Conservation (phyloP, 2,888 invertebrate genomes). For the Cynaeus angustus region DNA sequence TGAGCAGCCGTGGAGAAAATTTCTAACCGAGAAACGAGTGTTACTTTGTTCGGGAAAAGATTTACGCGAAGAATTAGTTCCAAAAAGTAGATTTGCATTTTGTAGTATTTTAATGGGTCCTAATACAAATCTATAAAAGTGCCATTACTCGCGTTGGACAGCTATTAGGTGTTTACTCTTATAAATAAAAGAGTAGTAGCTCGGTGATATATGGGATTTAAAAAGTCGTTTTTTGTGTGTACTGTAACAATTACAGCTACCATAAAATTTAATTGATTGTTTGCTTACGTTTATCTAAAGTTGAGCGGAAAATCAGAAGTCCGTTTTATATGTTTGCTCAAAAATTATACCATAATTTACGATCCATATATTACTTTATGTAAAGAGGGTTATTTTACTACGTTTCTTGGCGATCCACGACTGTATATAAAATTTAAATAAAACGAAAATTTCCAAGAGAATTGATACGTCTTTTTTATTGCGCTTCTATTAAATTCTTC, state of each 20-base stretch:
- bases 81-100: conserved; percentile 1
- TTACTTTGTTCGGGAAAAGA: no score
- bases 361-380: conserved; percentile 50
- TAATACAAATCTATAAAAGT: conserved; percentile 20
- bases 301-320: conserved; percentile 62
- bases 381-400: conserved; percentile 45
- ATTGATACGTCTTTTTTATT: conserved; percentile 42
- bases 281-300: conserved; percentile 49
- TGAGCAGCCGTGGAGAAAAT: no score
- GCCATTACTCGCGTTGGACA: conserved; percentile 10
- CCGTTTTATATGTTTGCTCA: conserved; percentile 65
- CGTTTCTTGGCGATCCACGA: conserved; percentile 29
- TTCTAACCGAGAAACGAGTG: no score
- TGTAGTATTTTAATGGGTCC: conserved; percentile 8
- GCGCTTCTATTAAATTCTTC: conserved; percentile 38
- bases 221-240: conserved; percentile 45
- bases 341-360: conserved; percentile 54
- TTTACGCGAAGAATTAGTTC: not conserved
- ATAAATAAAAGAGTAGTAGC: conserved; percentile 18
- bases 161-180: conserved; percentile 23
- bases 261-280: conserved; percentile 52
- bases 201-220: conserved; percentile 36
- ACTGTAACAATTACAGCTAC: conserved; percentile 48
- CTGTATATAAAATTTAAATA: conserved; percentile 39
- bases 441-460: conserved; percentile 36